Conservation (phyloP, 2,113 vertebrate genomes). For the Bagarius yarrelli region DNA sequence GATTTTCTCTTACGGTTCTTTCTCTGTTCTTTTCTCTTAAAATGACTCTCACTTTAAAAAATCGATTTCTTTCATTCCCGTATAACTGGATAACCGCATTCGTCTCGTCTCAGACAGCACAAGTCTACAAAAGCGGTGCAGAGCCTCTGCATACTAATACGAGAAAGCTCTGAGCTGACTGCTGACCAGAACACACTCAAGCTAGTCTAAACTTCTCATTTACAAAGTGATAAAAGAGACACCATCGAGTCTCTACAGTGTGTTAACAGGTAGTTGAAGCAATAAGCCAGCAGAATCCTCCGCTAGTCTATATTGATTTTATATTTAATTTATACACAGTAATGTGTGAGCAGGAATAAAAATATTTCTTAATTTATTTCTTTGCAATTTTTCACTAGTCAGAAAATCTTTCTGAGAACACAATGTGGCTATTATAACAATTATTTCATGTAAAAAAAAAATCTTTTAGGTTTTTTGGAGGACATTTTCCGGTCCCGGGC, state of each 20-base stretch:
- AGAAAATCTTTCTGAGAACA: not conserved
- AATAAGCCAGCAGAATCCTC: constrained; percentile 1
- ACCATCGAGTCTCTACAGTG: not conserved
- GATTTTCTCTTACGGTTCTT: not conserved
- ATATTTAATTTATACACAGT: not conserved
- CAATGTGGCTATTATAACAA: too few species aligned
- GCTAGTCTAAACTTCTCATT: not conserved
- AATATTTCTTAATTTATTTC: too few species aligned
- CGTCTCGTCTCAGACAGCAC: not conserved
- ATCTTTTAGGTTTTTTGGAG: too few species aligned
- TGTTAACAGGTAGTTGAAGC: too few species aligned
- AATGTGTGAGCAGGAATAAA: not conserved
- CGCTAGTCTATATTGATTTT: not conserved
- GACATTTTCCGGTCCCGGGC: too few species aligned
- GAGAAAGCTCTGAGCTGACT: not conserved
- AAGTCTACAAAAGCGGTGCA: not conserved
- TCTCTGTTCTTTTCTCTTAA: not conserved
- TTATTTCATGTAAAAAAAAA: too few species aligned
- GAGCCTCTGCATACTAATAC: not conserved
- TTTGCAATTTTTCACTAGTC: too few species aligned
- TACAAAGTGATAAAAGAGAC: not conserved
- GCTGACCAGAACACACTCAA: too few species aligned
- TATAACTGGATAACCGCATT: not conserved
- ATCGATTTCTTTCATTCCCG: not conserved
- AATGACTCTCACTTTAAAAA: not conserved